phyloP scores from a whole-genome alignment of 2,888 invertebrate species.

The Harmothoe impar region DNA sequence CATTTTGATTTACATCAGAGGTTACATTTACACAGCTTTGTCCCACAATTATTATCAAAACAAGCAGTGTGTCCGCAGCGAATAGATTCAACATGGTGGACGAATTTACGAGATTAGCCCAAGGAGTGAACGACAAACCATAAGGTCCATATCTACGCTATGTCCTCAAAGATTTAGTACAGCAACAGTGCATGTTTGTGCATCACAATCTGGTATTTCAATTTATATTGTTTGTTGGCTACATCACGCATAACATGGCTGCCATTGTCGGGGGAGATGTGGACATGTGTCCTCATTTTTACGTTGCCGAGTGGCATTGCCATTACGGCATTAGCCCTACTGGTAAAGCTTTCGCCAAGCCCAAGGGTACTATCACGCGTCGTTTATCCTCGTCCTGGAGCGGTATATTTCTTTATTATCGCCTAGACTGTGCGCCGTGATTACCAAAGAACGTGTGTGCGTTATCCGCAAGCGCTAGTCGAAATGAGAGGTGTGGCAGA shows the following conservation, averaged over 20 bases:
- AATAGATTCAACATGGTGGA: constrained; percentile 59
- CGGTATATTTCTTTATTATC: no score
- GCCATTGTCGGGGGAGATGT: not conserved
- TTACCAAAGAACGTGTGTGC: no score
- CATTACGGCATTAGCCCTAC: no score
- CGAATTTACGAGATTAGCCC: constrained; percentile 13
- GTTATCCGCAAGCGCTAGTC: no score
- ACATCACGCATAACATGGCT: constrained; percentile 23
- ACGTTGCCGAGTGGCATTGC: not conserved
- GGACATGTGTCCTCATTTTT: constrained; percentile 39
- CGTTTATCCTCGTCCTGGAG: no score
- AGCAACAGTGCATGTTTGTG: constrained; percentile 31
- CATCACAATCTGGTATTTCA: constrained; percentile 54
- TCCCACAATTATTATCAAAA: no score
- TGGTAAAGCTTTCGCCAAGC: no score
- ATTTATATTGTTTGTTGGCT: constrained; percentile 59
- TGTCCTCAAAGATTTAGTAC: constrained; percentile 53
- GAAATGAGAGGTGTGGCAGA: no score
- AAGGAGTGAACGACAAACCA: constrained; percentile 51
- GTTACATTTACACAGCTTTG: no score
- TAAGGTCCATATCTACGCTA: constrained; percentile 59
- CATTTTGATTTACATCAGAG: no score
- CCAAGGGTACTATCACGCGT: not conserved
- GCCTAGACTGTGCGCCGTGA: no score
- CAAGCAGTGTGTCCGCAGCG: constrained; percentile 1